A percentile compares a stretch with the other conserved stretches of the same genome.
Evolutionary conservation across 1,140 invertebrate genomes (phyloP).

Genomic region (Cataglyphis hispanica): DNA sequence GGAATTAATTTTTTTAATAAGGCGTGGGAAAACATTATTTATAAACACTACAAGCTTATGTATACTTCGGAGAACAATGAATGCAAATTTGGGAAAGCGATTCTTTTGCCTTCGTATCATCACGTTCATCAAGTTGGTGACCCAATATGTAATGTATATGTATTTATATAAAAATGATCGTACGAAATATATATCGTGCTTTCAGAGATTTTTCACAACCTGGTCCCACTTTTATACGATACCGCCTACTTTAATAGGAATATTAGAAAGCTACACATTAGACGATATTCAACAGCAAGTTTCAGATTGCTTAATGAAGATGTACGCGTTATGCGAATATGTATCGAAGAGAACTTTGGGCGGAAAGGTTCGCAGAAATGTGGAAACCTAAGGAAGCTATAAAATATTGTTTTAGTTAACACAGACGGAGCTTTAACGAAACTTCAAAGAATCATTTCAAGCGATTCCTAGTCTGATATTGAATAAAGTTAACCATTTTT

Average conservation of each 20-base stretch:
- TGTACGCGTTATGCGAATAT: constrained; percentile 73
- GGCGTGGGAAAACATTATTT: constrained; percentile 77
- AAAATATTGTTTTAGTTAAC: not conserved
- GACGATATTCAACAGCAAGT: constrained; percentile 71
- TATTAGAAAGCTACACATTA: constrained; percentile 57
- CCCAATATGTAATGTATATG: not conserved
- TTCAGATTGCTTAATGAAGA: constrained; percentile 72
- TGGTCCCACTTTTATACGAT: constrained; percentile 71
- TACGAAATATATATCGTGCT: constrained; percentile 8
- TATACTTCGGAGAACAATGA: constrained; percentile 28
- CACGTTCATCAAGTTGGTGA: constrained; percentile 73
- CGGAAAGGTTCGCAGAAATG: constrained; percentile 43
- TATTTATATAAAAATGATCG: constrained; percentile 5
- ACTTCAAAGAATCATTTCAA: not conserved
- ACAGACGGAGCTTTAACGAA: not conserved
- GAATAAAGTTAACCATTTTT: not conserved
- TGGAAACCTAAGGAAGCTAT: not conserved
- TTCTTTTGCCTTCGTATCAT: constrained; percentile 71
- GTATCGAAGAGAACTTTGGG: constrained; percentile 39
- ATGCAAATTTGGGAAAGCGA: constrained; percentile 63
- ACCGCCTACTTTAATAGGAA: constrained; percentile 69
- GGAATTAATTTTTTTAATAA: constrained; percentile 47
- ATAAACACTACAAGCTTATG: constrained; percentile 70
- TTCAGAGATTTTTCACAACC: constrained; percentile 71
- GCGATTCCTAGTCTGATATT: not conserved